phyloP scores from a whole-genome alignment of 2,888 invertebrate genomes.

The Tubiluchus corallicola region DNA sequence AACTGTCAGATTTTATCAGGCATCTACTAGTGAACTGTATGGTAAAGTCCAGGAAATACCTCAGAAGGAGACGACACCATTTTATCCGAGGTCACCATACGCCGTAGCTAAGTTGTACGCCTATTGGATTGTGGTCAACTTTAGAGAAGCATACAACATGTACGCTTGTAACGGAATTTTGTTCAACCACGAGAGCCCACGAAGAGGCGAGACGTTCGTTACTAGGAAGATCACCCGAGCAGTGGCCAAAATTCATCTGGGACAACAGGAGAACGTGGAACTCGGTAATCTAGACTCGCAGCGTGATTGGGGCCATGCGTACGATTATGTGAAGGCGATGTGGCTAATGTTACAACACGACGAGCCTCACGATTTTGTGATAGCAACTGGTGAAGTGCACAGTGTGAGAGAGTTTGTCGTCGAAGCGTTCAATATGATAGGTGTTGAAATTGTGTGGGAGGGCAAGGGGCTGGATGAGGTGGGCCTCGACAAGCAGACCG shows the following conservation, averaged over 20 bases:
- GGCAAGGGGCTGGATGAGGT: constrained; percentile 66
- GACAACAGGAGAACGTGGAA: constrained; percentile 62
- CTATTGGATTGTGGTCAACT: constrained; percentile 89
- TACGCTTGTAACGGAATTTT: constrained; percentile 88
- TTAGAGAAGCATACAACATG: constrained; percentile 83
- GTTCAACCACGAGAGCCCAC: constrained; percentile 89
- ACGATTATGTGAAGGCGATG: constrained; percentile 54
- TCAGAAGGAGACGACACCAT: constrained; percentile 31
- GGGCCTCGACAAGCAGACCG: constrained; percentile 50
- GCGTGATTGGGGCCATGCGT: constrained; percentile 75
- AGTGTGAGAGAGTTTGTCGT: constrained; percentile 94
- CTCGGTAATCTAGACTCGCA: constrained; percentile 86
- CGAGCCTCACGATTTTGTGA: constrained; percentile 81
- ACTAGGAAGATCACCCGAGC: constrained; percentile 93
- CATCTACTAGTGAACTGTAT: constrained; percentile 30
- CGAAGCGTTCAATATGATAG: constrained; percentile 63
- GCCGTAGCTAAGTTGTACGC: constrained; percentile 79
- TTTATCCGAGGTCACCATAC: constrained; percentile 31
- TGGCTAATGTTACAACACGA: constrained; percentile 96
- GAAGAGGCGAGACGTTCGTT: constrained; percentile 92
- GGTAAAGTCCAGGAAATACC: constrained; percentile 31
- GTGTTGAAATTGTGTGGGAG: constrained; percentile 63
- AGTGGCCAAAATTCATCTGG: constrained; percentile 84
- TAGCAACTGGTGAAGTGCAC: constrained; percentile 84
- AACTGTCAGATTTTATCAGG: constrained; percentile 17